A percentile compares a stretch with the other conserved stretches of the same genome.
These are phyloP conservation scores for Rhopalosiphum nymphaeae DNA, from an alignment of 2,888 invertebrate species.

Conservation along the genomic window DNA sequence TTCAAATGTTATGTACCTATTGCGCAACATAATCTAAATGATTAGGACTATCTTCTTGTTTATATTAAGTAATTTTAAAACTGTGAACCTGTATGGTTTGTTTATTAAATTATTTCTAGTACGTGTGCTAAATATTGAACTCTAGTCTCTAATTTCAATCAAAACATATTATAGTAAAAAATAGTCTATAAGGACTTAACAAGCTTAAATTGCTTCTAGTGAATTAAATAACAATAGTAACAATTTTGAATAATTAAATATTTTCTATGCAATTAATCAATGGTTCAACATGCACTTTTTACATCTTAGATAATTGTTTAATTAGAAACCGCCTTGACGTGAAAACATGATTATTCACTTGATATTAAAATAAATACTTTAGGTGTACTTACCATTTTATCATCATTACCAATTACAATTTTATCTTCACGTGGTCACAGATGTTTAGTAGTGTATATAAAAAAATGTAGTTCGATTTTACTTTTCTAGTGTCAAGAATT, in stretches of 20 bases:
- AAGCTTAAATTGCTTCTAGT: not conserved
- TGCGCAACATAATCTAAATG: not conserved
- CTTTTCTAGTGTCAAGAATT: not conserved
- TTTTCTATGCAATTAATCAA: not conserved
- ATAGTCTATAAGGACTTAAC: not conserved
- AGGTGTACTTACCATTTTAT: slow-evolving; percentile 6
- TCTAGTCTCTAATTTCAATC: not conserved
- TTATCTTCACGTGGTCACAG: not conserved
- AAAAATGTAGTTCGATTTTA: not conserved
- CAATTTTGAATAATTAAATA: slow-evolving; percentile 1
- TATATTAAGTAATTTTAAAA: not conserved
- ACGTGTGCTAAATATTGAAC: not conserved
- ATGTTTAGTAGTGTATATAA: not conserved
- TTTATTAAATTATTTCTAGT: slow-evolving; percentile 27
- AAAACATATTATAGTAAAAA: not conserved
- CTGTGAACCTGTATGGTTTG: not conserved
- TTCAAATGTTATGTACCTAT: not conserved
- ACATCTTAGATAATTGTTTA: slow-evolving; percentile 8
- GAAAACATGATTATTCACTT: not conserved
- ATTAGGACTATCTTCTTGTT: not conserved
- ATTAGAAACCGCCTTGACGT: not conserved
- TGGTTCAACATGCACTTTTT: not conserved
- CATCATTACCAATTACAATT: not conserved
- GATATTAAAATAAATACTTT: slow-evolving; percentile 29
- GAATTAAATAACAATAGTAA: not conserved